These are phyloP conservation scores for Urocyon cinereoargenteus DNA, from an alignment of 2,797 vertebrate genomes.

Conservation along the genomic window DNA sequence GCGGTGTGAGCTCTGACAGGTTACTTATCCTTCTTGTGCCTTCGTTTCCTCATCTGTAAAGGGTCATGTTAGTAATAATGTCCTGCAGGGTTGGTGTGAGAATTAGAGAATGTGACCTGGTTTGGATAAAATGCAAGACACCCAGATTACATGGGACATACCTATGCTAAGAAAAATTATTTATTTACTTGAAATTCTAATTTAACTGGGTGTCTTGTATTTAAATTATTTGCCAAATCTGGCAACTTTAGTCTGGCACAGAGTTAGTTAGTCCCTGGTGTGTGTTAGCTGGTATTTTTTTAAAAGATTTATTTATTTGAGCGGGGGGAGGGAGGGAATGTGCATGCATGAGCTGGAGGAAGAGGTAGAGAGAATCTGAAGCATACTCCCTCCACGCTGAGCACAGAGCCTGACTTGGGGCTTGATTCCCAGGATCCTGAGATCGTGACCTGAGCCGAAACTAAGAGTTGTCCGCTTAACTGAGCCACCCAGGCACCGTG, in stretches of 20 bases:
- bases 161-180: neutral
- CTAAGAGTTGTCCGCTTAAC: neutral
- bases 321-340: no score
- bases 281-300: neutral
- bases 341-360: neutral
- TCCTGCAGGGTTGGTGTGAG: neutral
- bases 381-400: neutral
- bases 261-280: neutral
- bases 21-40: neutral
- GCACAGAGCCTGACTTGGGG: neutral
- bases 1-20: neutral
- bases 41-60: neutral
- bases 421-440: neutral
- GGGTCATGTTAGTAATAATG: neutral
- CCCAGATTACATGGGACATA: no score
- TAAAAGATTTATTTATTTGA: neutral
- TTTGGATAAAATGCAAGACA: neutral
- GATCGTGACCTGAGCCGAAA: neutral
- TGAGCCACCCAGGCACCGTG: neutral
- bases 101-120: neutral
- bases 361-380: neutral
- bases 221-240: neutral
- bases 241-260: neutral
- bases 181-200: constrained; percentile 31
- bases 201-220: neutral